These are phyloP conservation scores for Andinoacara biseriatus DNA, from an alignment of 2,113 vertebrate species.

Conservation along the genomic window DNA sequence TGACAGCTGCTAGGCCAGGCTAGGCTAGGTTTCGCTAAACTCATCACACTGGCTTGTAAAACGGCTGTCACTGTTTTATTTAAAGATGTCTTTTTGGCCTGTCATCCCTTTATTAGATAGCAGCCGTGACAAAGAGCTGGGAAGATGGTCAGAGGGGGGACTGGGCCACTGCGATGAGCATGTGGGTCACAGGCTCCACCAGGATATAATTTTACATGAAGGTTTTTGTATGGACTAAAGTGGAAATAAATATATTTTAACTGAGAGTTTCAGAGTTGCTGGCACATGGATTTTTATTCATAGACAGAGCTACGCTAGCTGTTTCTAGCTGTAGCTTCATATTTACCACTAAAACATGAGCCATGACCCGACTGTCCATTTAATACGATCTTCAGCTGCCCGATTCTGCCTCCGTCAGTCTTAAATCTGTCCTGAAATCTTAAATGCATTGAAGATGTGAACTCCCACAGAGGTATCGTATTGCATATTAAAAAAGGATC, in stretches of 20 bases:
- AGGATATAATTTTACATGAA: not conserved
- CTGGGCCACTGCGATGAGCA: no score
- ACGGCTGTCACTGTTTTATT: not conserved
- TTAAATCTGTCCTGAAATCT: not conserved
- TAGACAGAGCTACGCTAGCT: not conserved
- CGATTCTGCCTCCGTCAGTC: not conserved
- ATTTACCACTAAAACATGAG: not conserved
- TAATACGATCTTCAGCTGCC: not conserved
- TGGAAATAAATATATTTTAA: not conserved
- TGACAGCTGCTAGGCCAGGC: no score
- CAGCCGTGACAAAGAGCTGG: not conserved
- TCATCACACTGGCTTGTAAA: no score
- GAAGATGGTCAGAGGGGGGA: not conserved
- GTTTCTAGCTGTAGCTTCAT: not conserved
- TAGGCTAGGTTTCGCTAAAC: no score
- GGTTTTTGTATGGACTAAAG: accelerated
- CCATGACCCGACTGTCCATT: not conserved
- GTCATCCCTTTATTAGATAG: not conserved
- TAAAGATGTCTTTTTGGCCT: not conserved
- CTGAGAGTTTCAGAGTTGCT: not conserved
- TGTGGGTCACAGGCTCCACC: not conserved
- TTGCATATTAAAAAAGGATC: not conserved
- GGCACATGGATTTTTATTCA: accelerated
- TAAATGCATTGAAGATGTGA: not conserved
- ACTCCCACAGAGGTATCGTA: not conserved